Evolutionary conservation across 2,113 vertebrate species (phyloP), one percentile per base, ranked within the genome.

Genomic region (Heteronetta atricapilla): DNA sequence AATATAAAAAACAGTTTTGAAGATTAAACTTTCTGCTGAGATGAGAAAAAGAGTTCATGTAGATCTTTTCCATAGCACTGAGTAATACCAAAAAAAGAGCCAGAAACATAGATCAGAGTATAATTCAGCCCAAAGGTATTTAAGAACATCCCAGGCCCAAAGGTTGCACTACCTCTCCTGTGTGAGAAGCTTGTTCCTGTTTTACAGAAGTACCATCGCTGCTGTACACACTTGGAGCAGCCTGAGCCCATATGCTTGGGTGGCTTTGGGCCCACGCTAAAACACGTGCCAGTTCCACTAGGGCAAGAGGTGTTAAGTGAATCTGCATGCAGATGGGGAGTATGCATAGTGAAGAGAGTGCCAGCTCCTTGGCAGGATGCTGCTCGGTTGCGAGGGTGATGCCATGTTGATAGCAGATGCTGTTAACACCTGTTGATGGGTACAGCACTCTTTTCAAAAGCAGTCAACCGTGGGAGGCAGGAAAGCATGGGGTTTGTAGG

Each of bases 281-380:
- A 60, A 58, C 90, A 83, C n/a, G 12, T 85, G 89, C 86, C 78
- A 90, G 50, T 60, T 94, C 88, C 79, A 78, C 21, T 70, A 50
- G 94, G 84, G 64, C 78, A 96, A 23, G 85, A 53, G 88, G 31
- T 82, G 70, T 66, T 67, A 53, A 96, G 78, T 29, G 86, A 79
- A 86, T 80, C 84, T 59, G 55, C 36, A 4, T 40, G 62, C 89
- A 97, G 93, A 91, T 68, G 83, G 83, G 67, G 74, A 92, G 44
- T 8, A 42, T n/a, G 68, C 42, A 36, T 25, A 42, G 58, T 4
- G 14, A 33, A 44, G 82, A 3, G 6, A 75, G 33, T 11, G 62
- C 82, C 95, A 88, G 87, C 78, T 83, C 69, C 8, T 77, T 80
- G 93, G 96, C 94, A 96, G 95, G 69, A 83, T 66, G 68, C 87